Conservation (phyloP, 2,797 vertebrate genomes). For the Gobionotothen gibberifrons region DNA sequence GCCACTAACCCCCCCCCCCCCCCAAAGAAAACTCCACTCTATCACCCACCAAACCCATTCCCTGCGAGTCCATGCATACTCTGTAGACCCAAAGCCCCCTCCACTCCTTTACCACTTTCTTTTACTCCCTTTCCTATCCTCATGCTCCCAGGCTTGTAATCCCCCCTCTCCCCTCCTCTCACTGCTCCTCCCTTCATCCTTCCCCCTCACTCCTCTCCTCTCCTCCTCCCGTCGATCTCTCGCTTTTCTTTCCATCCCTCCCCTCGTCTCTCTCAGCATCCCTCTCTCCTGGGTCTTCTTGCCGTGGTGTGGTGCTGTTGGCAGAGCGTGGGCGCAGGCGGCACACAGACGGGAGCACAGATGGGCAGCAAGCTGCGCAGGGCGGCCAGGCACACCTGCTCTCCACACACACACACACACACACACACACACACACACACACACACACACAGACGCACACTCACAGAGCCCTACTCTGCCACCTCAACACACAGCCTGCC, state of each 20-base stretch:
- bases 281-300: slow-evolving; percentile 81
- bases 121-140: slow-evolving; percentile 42
- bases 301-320: slow-evolving; percentile 79
- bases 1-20: slow-evolving; percentile 33
- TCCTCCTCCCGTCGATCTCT: slow-evolving; percentile 40
- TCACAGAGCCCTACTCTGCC: slow-evolving; percentile 65
- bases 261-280: slow-evolving; percentile 76
- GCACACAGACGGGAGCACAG: slow-evolving; percentile 87
- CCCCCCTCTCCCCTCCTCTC: slow-evolving; percentile 41
- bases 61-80: slow-evolving; percentile 52
- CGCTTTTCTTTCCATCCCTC: slow-evolving; percentile 60
- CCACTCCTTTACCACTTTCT: slow-evolving; percentile 28
- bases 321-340: slow-evolving; percentile 85
- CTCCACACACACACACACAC: slow-evolving; percentile 68
- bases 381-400: slow-evolving; percentile 84
- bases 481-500: slow-evolving; percentile 73
- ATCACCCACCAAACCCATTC: slow-evolving; percentile 53
- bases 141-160: slow-evolving; percentile 55
- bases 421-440: slow-evolving; percentile 53
- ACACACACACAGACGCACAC: slow-evolving; percentile 37
- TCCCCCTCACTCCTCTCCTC: slow-evolving; percentile 32
- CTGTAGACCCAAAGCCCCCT: slow-evolving; percentile 45
- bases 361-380: slow-evolving; percentile 86
- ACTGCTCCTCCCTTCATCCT: slow-evolving; percentile 43
- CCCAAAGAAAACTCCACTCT: slow-evolving; percentile 36